Base-by-base conservation (phyloP, 2,888 invertebrate species). In the Drosophila paranaensis region DNA sequence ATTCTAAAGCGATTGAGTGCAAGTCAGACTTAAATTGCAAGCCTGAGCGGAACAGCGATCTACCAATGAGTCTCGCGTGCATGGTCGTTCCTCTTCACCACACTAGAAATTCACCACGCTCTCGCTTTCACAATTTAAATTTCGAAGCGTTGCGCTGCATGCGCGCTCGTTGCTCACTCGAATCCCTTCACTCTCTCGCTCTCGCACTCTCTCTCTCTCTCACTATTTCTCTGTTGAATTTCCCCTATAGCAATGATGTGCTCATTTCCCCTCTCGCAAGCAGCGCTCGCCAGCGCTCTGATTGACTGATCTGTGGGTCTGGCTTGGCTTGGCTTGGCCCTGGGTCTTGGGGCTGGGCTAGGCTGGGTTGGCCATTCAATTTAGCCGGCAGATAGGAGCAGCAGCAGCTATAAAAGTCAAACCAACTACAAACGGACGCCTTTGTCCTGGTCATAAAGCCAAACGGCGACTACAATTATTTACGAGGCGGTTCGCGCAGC, bases 401-500 rank as follows among this genome's bases (percentile, higher is more conserved):
- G 61, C 68, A 63, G 67, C 68, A 63, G 67, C 76, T 55, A 84
- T 85, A 84, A 85, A 85, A 83, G 89, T 87, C 76, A 76, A 64
- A 70, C 54, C 72, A 68, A 60, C 76, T 60, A 50, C 74, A 79
- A 87, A 76, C 79, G 87, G 78, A 60, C 79, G 81, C 89, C 81
- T 84, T 85, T 87, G 84, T 85, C 82, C 71, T 82, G 62, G 71
- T 63, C 71, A 71, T 88, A 85, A 83, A 88, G 81, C 63, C 62
- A 69, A 72, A 76, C 50, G 68, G 71, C 62, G 65, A 56, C 74
- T 60, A 73, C 70, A 67, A 66, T 87, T 87, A 83, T 85, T 85
- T 85, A 89, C 72, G 84, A 83, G 84, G 58, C 88, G 79, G 79
- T 56, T 79, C 67, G 66, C 85, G 72, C 82, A 88, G 82, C 88